phyloP scores from a whole-genome alignment of 2,888 invertebrate species.

The Laothoe populi region DNA sequence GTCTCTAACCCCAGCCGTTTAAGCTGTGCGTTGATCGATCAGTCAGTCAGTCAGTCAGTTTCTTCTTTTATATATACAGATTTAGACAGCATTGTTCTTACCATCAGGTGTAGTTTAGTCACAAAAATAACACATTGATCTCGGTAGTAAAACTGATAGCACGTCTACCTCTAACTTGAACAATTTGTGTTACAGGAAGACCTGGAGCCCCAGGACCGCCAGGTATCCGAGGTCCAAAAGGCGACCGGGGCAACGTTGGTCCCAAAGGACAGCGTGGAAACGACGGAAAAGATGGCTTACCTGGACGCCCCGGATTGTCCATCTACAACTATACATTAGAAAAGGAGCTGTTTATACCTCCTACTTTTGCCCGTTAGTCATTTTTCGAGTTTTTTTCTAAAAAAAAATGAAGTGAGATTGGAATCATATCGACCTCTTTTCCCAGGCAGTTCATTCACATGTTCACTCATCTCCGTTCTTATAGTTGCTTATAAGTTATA shows the following conservation, averaged over 20 bases:
- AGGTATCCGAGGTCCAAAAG: conserved; percentile 90
- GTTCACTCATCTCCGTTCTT: too few relatives aligned
- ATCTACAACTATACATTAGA: conserved; percentile 90
- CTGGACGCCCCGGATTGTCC: conserved; percentile 92
- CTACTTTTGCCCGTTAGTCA: conserved; percentile 88
- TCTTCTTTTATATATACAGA: too few relatives aligned
- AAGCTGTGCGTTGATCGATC: too few relatives aligned
- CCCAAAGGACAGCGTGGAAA: conserved; percentile 90
- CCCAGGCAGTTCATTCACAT: too few relatives aligned
- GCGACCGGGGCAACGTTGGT: conserved; percentile 87
- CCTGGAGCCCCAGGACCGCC: conserved; percentile 87
- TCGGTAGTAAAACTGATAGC: too few relatives aligned
- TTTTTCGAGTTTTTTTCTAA: not conserved
- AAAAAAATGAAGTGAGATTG: too few relatives aligned
- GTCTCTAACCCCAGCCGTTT: too few relatives aligned
- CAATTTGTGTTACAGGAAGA: conserved; percentile 85
- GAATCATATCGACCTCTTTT: too few relatives aligned
- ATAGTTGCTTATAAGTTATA: not conserved
- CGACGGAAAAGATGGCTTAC: conserved; percentile 89
- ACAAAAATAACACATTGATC: too few relatives aligned
- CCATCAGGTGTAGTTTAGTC: too few relatives aligned
- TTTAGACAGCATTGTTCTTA: too few relatives aligned
- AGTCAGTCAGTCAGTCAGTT: too few relatives aligned
- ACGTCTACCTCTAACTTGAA: conserved; percentile 29
- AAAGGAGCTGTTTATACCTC: conserved; percentile 91